Percentiles rank a stretch among this genome's conserved stretches.
phyloP scores from a whole-genome alignment of 2,888 invertebrate species.

The Uloborus plumipes region DNA sequence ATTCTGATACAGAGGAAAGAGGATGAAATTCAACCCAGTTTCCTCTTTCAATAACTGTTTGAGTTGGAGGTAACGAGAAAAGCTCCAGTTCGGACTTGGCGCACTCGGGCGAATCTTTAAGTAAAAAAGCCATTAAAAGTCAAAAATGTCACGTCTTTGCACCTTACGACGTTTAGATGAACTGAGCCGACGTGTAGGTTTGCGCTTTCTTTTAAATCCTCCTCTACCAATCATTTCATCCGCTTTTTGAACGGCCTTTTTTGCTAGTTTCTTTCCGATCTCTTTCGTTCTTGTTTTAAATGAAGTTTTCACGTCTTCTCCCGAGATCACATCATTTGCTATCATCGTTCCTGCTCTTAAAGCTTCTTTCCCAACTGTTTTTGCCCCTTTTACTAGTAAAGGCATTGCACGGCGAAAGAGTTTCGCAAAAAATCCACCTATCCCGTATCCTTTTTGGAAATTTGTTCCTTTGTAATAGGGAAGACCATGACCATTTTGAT shows the following conservation, averaged over 20 bases:
- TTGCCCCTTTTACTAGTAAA: constrained; percentile 1
- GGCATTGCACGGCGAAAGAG: constrained; percentile 21
- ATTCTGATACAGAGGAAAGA: constrained; percentile 8
- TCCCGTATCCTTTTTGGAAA: constrained; percentile 11
- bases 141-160: constrained; percentile 30
- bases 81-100: constrained; percentile 10
- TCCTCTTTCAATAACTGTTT: constrained; percentile 24
- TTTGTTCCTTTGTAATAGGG: constrained; percentile 6
- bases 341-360: neutral
- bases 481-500: constrained; percentile 17
- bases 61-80: constrained; percentile 13
- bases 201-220: constrained; percentile 40
- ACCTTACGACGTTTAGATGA: constrained; percentile 6
- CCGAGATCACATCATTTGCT: constrained; percentile 25
- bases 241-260: constrained; percentile 8
- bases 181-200: constrained; percentile 15
- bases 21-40: constrained; percentile 27
- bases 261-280: constrained; percentile 8
- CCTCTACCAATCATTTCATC: constrained; percentile 26
- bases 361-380: constrained; percentile 12
- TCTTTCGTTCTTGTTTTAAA: constrained; percentile 19
- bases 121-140: constrained; percentile 25
- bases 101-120: constrained; percentile 22
- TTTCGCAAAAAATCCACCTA: constrained; percentile 6
- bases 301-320: constrained; percentile 16